Evolutionary conservation across 2,113 vertebrate genomes (phyloP).

Genomic region (Copsychus sechellarum): DNA sequence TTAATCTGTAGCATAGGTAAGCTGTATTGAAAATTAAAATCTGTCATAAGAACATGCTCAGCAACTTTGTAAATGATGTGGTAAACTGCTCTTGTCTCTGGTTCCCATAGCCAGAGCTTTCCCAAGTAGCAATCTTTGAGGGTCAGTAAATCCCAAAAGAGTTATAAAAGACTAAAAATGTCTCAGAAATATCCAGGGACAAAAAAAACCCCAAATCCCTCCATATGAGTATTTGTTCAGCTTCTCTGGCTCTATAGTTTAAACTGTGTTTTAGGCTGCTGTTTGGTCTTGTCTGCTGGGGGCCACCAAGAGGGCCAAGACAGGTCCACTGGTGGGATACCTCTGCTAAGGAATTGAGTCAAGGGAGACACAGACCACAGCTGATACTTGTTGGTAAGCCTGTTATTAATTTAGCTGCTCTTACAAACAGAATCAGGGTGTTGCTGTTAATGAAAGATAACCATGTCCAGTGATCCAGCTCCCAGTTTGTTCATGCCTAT

Average conservation of each 20-base stretch:
- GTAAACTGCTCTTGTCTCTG: not conserved
- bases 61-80: not conserved
- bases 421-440: not conserved
- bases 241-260: not conserved
- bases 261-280: not conserved
- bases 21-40: not conserved
- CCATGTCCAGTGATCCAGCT: not conserved
- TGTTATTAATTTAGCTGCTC: not conserved
- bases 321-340: not conserved
- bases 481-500: rapidly evolving
- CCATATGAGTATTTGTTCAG: not conserved
- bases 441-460: not conserved
- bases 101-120: not conserved
- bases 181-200: not conserved
- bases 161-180: not conserved
- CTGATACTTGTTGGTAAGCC: not conserved
- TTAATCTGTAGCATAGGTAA: not conserved
- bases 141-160: not conserved
- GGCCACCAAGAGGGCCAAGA: not conserved
- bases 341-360: not conserved
- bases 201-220: not conserved
- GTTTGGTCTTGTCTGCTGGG: not conserved
- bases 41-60: not conserved
- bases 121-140: not conserved
- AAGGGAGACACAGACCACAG: not conserved